These are phyloP conservation scores for Stomatorhinus walkeri DNA, from an alignment of 2,797 vertebrate species.

Conservation along the genomic window DNA sequence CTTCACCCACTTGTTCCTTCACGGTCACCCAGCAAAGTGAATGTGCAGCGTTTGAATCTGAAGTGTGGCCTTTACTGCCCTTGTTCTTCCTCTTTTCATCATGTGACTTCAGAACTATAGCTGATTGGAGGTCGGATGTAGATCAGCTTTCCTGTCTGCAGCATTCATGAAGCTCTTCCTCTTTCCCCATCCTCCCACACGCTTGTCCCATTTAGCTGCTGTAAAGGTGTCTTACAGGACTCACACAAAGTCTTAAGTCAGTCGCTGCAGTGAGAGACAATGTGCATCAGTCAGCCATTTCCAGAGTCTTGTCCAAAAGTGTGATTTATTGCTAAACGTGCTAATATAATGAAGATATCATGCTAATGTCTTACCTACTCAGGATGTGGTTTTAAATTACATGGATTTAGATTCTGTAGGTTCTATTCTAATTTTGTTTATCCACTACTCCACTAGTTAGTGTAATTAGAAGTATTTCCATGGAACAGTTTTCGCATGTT, in stretches of 20 bases:
- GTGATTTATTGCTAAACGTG: background rate
- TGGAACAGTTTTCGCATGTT: background rate
- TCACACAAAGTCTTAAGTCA: background rate
- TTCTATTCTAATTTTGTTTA: background rate
- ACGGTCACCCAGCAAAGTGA: background rate
- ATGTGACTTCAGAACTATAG: conserved; percentile 10
- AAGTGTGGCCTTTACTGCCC: conserved; percentile 11
- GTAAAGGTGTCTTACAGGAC: background rate
- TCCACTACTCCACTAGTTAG: background rate
- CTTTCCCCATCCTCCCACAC: background rate
- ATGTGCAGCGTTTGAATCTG: background rate
- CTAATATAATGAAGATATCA: background rate
- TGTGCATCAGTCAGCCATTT: background rate
- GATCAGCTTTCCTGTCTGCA: background rate
- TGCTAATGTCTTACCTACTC: background rate
- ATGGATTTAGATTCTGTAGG: background rate
- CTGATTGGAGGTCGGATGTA: background rate
- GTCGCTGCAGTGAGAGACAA: background rate
- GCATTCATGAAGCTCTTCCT: background rate
- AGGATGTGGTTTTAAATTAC: background rate
- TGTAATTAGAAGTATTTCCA: background rate
- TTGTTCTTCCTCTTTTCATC: background rate
- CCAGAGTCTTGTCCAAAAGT: background rate
- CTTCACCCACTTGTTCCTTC: background rate
- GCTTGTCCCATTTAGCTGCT: background rate